A percentile compares a stretch with the other conserved stretches of the same genome.
Conservation (phyloP, 2,113 vertebrate species). For the Hepsetus odoe region DNA sequence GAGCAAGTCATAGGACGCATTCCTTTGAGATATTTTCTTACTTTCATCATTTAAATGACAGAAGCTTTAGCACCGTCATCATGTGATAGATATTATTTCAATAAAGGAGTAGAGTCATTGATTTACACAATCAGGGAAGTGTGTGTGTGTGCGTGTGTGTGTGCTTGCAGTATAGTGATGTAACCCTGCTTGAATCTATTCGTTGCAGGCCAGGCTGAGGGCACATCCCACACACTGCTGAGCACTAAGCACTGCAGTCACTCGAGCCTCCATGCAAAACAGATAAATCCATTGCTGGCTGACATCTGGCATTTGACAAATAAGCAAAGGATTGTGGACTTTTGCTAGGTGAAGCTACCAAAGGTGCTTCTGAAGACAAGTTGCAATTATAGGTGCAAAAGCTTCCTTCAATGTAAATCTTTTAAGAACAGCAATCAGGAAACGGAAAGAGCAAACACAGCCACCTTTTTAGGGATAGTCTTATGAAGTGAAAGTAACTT, state of each 20-base stretch:
- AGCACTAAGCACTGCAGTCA: conserved; percentile 47
- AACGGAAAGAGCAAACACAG: background rate
- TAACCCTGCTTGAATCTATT: background rate
- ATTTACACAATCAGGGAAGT: conserved; percentile 5
- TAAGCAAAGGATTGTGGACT: conserved; percentile 12
- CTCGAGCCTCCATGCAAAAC: conserved; percentile 54
- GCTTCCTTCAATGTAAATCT: background rate
- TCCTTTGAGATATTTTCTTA: conserved; percentile 2
- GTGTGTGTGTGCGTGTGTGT: background rate
- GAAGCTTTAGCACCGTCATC: background rate
- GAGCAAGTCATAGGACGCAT: background rate
- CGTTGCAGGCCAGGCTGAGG: conserved; percentile 42
- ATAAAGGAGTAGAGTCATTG: background rate
- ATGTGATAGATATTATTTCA: background rate
- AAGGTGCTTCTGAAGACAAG: background rate
- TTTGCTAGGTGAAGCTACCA: conserved; percentile 8
- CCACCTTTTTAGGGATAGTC: background rate
- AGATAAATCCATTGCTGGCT: conserved; percentile 42
- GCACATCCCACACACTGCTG: conserved; percentile 61
- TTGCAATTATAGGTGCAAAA: background rate
- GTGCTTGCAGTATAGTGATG: background rate
- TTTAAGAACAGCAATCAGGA: background rate
- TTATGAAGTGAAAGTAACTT: background rate
- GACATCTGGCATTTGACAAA: conserved; percentile 46
- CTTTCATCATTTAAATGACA: background rate